Percentiles rank a stretch among this genome's conserved stretches.
Evolutionary conservation across 1,140 invertebrate genomes (phyloP).

Genomic region (Coboldia fuscipes): DNA sequence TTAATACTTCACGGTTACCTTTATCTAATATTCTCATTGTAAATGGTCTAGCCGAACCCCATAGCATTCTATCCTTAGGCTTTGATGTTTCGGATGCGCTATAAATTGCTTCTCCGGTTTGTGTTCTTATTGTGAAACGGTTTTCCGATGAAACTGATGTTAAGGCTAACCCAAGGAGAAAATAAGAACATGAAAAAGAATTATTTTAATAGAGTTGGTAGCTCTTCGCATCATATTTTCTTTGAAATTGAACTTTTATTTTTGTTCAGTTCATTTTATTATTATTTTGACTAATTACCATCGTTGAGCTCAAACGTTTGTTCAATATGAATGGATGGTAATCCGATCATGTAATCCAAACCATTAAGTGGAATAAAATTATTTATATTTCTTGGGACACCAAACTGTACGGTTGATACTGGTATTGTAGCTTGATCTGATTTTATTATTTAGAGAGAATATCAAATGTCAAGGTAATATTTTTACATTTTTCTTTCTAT

Average conservation of each 20-base stretch:
- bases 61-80: conserved; percentile 27
- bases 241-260: too few species aligned
- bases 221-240: too few species aligned
- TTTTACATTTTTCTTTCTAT: too few species aligned
- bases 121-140: conserved; percentile 35
- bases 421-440: too few species aligned
- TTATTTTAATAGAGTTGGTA: too few species aligned
- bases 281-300: too few species aligned
- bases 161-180: conserved; percentile 7
- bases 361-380: conserved; percentile 16
- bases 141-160: conserved; percentile 30
- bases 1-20: conserved; percentile 35
- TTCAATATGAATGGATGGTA: conserved; percentile 20
- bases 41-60: conserved; percentile 32
- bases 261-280: too few species aligned
- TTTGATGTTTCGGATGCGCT: conserved; percentile 34
- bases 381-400: conserved; percentile 6
- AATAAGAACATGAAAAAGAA: background rate
- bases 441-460: too few species aligned
- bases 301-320: conserved; percentile 17
- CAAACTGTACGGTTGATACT: conserved; percentile 10
- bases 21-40: conserved; percentile 35
- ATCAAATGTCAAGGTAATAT: too few species aligned
- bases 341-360: conserved; percentile 14
- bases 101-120: conserved; percentile 34